Evolutionary conservation across 2,797 vertebrate genomes (phyloP).

Genomic region (Masticophis lateralis): DNA sequence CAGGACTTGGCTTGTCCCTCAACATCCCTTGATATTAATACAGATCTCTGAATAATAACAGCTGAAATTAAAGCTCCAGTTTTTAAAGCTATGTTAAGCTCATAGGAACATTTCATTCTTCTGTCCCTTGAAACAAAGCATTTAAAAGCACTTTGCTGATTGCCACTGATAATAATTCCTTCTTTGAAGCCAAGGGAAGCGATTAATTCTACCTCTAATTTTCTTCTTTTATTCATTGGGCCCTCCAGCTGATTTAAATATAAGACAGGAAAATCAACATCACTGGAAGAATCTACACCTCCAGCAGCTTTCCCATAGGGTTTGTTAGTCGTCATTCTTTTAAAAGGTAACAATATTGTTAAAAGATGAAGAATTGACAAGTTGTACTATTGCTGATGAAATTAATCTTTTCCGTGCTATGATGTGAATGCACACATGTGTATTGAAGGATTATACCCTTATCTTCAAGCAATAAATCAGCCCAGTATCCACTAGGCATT

Average conservation of each 20-base stretch:
- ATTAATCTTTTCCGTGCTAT: background rate
- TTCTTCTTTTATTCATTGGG: background rate
- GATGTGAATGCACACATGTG: background rate
- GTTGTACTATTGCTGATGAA: background rate
- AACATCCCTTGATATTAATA: background rate
- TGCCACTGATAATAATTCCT: background rate
- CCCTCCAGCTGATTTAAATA: background rate
- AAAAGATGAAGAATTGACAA: background rate
- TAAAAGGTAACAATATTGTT: background rate
- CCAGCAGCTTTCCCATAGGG: background rate
- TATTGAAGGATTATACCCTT: background rate
- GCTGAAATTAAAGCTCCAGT: background rate
- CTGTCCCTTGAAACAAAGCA: background rate
- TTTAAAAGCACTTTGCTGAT: background rate
- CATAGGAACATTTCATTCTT: background rate
- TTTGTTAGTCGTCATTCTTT: background rate
- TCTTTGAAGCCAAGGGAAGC: background rate
- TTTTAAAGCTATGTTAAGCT: background rate
- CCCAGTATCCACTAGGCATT: background rate
- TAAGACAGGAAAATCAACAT: background rate
- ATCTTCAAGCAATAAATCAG: background rate
- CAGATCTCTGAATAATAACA: background rate
- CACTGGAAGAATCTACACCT: background rate
- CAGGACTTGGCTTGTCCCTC: background rate
- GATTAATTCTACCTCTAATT: conserved; percentile 10